These are phyloP conservation scores for Rotaria macrura DNA, from an alignment of 2,888 invertebrate species.

Conservation along the genomic window DNA sequence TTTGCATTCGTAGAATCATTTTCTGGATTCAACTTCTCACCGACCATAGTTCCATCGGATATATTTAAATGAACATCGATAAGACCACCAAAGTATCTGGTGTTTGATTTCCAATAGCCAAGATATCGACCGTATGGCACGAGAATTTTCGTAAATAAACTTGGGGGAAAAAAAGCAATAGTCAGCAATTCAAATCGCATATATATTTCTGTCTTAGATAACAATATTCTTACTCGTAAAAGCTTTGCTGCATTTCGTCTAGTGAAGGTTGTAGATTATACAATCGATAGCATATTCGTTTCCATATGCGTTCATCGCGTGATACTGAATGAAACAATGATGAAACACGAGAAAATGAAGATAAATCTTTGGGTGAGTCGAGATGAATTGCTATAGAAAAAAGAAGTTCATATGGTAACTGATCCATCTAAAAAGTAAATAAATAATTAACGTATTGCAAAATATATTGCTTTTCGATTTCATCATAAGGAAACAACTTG, in stretches of 20 bases:
- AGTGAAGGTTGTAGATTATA: background rate
- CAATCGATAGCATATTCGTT: background rate
- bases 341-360: background rate
- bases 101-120: background rate
- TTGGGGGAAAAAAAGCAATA: background rate
- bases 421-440: background rate
- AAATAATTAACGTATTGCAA: no score
- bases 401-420: background rate
- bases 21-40: background rate
- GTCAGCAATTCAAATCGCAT: background rate
- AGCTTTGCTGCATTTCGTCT: background rate
- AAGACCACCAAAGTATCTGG: background rate
- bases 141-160: background rate
- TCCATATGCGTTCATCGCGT: background rate
- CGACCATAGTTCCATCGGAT: background rate
- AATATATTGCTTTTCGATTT: no score
- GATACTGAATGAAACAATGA: background rate
- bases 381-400: background rate
- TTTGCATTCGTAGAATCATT: background rate
- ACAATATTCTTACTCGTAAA: background rate
- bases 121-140: background rate
- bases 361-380: background rate
- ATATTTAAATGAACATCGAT: background rate
- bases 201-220: background rate
- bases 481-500: no score